These are phyloP conservation scores for Chironomus riparius DNA, from an alignment of 2,888 invertebrate species.

Conservation along the genomic window DNA sequence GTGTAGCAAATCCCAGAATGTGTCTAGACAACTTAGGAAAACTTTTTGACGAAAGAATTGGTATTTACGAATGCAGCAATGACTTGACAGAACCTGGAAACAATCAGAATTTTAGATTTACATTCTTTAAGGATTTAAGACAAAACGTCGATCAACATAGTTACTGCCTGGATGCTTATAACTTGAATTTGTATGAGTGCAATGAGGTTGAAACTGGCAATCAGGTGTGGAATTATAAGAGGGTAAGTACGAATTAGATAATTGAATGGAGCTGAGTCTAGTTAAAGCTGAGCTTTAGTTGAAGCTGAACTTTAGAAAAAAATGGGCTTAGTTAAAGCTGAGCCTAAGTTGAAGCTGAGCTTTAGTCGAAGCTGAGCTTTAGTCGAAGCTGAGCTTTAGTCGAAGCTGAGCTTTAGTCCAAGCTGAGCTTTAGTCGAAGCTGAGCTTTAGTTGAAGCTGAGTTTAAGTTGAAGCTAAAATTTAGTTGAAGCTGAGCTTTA, in stretches of 20 bases:
- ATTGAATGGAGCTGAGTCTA: no score
- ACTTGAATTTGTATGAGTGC: background rate
- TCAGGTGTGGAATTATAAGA: background rate
- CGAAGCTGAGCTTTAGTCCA: no score
- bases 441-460: no score
- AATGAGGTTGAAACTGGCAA: background rate
- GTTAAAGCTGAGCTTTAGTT: no score
- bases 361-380: no score
- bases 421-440: no score
- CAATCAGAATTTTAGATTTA: conserved; percentile 13
- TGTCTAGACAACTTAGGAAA: background rate
- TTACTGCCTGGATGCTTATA: background rate
- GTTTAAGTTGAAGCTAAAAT: no score
- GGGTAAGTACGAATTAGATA: background rate
- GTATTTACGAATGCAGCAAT: background rate
- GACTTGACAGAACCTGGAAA: background rate
- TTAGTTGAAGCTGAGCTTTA: no score
- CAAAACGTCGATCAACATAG: background rate
- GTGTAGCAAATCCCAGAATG: background rate
- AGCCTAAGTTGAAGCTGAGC: no score
- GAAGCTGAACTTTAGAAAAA: no score
- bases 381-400: no score
- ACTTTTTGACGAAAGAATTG: background rate
- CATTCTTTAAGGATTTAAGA: background rate
- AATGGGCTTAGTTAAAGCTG: no score